phyloP scores from a whole-genome alignment of 64 coral and sea anemone species.

The Dendrophyllia cribrosa region DNA sequence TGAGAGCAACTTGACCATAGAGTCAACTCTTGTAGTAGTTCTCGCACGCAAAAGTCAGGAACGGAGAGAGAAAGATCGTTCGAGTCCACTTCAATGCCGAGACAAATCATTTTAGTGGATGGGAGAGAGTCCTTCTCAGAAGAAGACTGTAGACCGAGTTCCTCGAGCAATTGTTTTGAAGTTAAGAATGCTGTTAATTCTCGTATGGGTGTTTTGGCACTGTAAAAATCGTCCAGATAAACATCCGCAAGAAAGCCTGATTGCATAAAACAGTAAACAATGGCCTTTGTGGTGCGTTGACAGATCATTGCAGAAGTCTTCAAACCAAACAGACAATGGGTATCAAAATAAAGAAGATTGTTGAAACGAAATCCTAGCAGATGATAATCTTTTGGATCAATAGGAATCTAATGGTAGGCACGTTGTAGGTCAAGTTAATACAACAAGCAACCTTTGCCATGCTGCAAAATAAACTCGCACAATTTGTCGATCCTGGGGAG shows the following conservation, averaged over 20 bases:
- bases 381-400: not conserved
- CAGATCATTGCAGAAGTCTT: not conserved
- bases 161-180: not conserved
- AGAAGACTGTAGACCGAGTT: slow-evolving; percentile 10
- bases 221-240: slow-evolving; percentile 32
- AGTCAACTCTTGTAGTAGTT: not conserved
- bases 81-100: not conserved
- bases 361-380: not conserved
- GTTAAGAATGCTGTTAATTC: not conserved
- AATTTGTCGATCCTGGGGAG: not conserved
- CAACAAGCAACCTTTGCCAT: no score
- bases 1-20: no score
- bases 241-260: not conserved
- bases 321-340: not conserved
- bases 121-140: not conserved
- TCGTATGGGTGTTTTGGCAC: not conserved
- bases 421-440: not conserved
- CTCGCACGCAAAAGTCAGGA: not conserved
- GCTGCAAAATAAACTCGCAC: not conserved
- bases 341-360: not conserved
- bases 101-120: not conserved
- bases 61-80: not conserved
- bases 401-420: not conserved
- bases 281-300: not conserved
- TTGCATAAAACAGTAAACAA: not conserved